phyloP scores from a whole-genome alignment of 2,113 vertebrate species.

The Calcarius ornatus region DNA sequence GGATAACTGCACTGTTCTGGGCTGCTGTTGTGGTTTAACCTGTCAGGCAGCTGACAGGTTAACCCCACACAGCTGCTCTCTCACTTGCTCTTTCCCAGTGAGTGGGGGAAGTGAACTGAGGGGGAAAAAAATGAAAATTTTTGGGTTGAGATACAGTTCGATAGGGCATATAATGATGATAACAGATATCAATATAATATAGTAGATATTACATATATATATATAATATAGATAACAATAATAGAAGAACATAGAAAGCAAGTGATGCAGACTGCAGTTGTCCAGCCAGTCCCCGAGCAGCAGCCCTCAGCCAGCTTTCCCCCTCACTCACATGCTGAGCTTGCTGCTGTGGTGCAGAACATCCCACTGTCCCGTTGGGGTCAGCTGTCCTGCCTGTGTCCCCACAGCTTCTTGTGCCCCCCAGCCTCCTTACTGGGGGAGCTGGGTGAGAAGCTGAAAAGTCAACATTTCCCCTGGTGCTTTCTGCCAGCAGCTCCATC shows the following conservation, averaged over 20 bases:
- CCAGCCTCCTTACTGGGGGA: neutral
- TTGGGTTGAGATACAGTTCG: neutral
- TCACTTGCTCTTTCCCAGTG: neutral
- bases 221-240: neutral
- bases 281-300: neutral
- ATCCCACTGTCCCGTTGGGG: accelerated
- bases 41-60: neutral
- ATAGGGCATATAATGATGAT: neutral
- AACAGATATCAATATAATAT: neutral
- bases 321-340: accelerated
- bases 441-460: neutral
- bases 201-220: neutral
- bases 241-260: neutral
- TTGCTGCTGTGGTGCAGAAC: neutral
- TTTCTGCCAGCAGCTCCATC: neutral
- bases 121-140: neutral
- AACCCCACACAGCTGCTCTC: neutral
- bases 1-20: neutral
- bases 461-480: neutral
- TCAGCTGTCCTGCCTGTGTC: neutral
- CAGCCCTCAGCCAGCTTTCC: neutral
- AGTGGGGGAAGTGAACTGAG: neutral
- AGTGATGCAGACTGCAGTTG: neutral
- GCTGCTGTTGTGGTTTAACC: neutral
- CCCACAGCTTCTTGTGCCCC: neutral